A percentile compares a stretch with the other conserved stretches of the same genome.
Evolutionary conservation across 2,888 invertebrate species (phyloP).

Genomic region (Mimachlamys varia): DNA sequence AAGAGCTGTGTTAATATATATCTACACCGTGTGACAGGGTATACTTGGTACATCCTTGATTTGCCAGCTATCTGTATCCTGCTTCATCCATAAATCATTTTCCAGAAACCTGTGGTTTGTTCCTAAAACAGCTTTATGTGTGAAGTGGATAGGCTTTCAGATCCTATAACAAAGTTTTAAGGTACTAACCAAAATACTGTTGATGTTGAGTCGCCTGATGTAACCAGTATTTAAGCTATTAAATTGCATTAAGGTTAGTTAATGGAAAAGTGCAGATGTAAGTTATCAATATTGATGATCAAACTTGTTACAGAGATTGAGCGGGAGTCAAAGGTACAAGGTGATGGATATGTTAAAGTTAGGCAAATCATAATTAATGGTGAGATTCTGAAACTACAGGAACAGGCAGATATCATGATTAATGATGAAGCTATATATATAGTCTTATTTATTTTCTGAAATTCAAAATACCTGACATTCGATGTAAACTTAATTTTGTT

Average conservation of each 20-base stretch:
- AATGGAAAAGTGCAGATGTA: neutral
- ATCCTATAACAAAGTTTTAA: neutral
- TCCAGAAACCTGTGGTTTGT: neutral
- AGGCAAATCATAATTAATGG: neutral
- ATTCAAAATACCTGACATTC: neutral
- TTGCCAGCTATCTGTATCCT: no score
- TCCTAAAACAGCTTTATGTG: neutral
- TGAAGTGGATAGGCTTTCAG: neutral
- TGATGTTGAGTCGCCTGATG: neutral
- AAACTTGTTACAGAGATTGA: neutral
- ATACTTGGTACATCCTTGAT: no score
- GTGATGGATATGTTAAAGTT: neutral
- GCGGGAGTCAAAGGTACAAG: neutral
- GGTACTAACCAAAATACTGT: neutral
- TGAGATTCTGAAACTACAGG: neutral
- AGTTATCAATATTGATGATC: constrained; percentile 10
- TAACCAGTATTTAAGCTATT: neutral
- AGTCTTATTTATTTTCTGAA: neutral
- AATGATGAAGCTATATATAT: neutral
- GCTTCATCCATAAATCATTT: neutral
- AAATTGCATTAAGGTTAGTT: neutral
- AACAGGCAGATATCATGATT: neutral
- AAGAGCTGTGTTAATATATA: neutral
- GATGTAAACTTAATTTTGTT: neutral
- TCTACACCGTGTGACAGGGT: neutral